Evolutionary conservation across 2,113 vertebrate species (phyloP).

Genomic region (Rissa tridactyla): DNA sequence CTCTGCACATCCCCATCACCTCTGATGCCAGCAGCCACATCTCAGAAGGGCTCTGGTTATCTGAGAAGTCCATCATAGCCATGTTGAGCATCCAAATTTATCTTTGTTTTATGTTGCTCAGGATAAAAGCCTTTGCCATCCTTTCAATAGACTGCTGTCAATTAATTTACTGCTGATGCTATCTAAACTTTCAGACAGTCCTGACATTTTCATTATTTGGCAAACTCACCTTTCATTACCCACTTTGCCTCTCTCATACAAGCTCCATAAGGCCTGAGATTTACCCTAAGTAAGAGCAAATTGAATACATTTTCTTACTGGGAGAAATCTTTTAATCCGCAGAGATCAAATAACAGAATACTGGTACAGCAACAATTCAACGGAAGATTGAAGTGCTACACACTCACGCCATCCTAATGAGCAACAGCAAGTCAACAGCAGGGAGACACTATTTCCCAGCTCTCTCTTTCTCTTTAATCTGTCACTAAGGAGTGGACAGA

Average conservation of each 20-base stretch:
- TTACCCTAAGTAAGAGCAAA: not conserved
- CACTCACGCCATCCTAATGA: not conserved
- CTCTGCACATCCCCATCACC: not conserved
- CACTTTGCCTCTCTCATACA: not conserved
- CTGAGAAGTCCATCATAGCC: not conserved
- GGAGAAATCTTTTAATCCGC: not conserved
- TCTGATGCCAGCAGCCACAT: not conserved
- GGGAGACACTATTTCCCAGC: not conserved
- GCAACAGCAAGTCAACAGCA: not conserved
- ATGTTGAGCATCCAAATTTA: not conserved
- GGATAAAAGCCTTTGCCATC: not conserved
- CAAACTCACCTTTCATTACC: not conserved
- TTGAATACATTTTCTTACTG: not conserved
- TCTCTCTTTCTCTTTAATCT: not conserved
- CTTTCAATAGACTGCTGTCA: not conserved
- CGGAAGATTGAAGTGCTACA: not conserved
- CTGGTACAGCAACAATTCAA: not conserved
- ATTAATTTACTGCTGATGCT: not conserved
- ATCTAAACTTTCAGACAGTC: not conserved
- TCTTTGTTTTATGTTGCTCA: not conserved
- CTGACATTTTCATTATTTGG: constrained; percentile 13
- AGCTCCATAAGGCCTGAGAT: not conserved
- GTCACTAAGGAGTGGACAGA: not conserved
- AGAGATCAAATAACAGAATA: not conserved
- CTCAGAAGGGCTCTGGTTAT: not conserved